phyloP scores from a whole-genome alignment of 2,888 invertebrate species.

The Drosophila kokeensis region DNA sequence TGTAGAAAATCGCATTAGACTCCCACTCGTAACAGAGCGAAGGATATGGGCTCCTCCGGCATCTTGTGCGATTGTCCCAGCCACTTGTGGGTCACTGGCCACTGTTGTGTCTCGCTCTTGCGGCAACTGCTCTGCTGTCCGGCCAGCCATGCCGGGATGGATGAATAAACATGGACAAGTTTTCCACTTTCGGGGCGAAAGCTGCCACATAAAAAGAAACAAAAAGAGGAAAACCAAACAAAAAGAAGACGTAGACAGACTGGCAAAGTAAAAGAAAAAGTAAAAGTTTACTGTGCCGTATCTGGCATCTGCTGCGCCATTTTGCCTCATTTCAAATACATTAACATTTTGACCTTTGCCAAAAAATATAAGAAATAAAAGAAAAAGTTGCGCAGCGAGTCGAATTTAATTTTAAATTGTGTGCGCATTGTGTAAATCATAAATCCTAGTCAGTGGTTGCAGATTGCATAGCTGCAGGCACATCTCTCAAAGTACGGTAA shows the following conservation, averaged over 20 bases:
- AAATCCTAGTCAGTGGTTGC: conserved; percentile 6
- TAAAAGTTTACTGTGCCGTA: conserved; percentile 54
- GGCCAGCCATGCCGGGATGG: conserved; percentile 63
- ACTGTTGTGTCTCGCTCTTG: conserved; percentile 19
- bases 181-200: conserved; percentile 43
- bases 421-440: conserved; percentile 58
- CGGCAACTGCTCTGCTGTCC: conserved; percentile 20
- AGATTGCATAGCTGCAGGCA: conserved; percentile 66
- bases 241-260: conserved; percentile 9
- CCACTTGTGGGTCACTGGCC: conserved; percentile 56
- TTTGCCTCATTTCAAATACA: conserved; percentile 74
- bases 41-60: conserved; percentile 2
- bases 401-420: conserved; percentile 70
- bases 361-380: neutral
- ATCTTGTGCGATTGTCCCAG: conserved; percentile 49
- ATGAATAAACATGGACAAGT: conserved; percentile 75
- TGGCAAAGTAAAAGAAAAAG: conserved; percentile 38
- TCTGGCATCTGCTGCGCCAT: conserved; percentile 51
- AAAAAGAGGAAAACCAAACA: conserved; percentile 15
- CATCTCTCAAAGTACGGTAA: conserved; percentile 10
- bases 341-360: conserved; percentile 79
- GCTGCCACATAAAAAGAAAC: conserved; percentile 8
- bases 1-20: conserved; percentile 70
- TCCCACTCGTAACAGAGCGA: conserved; percentile 19
- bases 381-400: conserved; percentile 28